Percentiles rank a stretch among this genome's conserved stretches.
Evolutionary conservation across 2,888 invertebrate genomes (phyloP).

Genomic region (Eilema caniola): DNA sequence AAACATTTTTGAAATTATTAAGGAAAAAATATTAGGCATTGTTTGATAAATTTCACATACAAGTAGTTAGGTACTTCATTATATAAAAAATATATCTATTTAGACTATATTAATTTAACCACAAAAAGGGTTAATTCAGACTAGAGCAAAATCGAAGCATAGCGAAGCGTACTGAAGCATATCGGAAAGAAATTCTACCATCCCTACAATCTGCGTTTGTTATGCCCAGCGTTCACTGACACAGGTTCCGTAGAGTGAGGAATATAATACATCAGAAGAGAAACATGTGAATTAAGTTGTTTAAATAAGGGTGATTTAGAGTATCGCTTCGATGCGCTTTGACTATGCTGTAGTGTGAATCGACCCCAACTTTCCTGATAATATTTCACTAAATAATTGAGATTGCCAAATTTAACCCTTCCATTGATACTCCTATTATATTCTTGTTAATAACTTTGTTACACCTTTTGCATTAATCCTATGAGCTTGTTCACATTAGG

Average conservation of each 20-base stretch:
- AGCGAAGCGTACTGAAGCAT: too few species aligned
- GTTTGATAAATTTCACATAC: conserved; percentile 71
- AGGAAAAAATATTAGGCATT: conserved; percentile 58
- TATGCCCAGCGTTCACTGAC: too few species aligned
- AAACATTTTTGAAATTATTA: conserved; percentile 56
- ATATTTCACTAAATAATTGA: conserved; percentile 58
- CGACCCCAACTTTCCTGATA: conserved; percentile 65
- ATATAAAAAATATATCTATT: conserved; percentile 61
- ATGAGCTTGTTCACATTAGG: conserved; percentile 41
- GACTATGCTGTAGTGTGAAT: too few species aligned
- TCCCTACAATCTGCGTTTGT: too few species aligned
- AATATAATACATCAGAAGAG: too few species aligned
- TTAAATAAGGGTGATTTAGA: too few species aligned
- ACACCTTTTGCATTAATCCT: conserved; percentile 61
- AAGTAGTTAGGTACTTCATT: conserved; percentile 74
- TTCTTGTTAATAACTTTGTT: conserved; percentile 73
- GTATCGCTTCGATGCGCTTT: too few species aligned
- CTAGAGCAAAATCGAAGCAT: too few species aligned
- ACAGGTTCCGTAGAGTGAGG: too few species aligned
- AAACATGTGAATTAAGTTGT: too few species aligned
- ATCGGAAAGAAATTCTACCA: too few species aligned
- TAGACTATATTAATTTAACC: conserved; percentile 67
- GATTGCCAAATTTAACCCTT: conserved; percentile 81
- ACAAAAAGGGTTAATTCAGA: conserved; percentile 35
- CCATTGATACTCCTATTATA: conserved; percentile 59